phyloP scores from a whole-genome alignment of 2,888 invertebrate species.

The Volucella inflata region DNA sequence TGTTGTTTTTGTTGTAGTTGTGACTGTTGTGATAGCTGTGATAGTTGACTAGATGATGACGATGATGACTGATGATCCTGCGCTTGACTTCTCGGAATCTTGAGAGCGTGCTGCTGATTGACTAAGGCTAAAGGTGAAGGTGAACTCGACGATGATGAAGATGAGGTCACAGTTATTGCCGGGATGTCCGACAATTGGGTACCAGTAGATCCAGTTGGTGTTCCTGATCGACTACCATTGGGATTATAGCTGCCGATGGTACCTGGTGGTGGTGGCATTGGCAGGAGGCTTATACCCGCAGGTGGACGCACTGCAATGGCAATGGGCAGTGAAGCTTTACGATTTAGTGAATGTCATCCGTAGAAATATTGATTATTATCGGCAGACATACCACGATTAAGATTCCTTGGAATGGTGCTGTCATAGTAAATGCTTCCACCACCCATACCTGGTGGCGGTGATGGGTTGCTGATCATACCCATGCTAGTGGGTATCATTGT shows the following conservation, averaged over 20 bases:
- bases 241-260: constrained; percentile 78
- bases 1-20: constrained; percentile 55
- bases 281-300: constrained; percentile 80
- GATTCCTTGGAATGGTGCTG: constrained; percentile 81
- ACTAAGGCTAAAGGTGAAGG: constrained; percentile 76
- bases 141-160: constrained; percentile 77
- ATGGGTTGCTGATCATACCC: constrained; percentile 79
- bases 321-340: constrained; percentile 80
- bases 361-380: constrained; percentile 81
- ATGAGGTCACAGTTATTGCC: constrained; percentile 80
- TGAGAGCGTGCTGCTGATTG: constrained; percentile 77
- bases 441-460: constrained; percentile 69
- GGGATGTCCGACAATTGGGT: constrained; percentile 79
- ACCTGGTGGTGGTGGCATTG: constrained; percentile 78
- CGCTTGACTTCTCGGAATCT: constrained; percentile 76
- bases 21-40: constrained; percentile 33
- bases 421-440: constrained; percentile 81
- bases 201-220: constrained; percentile 77
- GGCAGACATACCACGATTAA: constrained; percentile 80
- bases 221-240: constrained; percentile 77
- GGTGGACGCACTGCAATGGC: constrained; percentile 79
- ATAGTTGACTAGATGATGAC: constrained; percentile 54
- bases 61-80: constrained; percentile 50
- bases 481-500: constrained; percentile 82
- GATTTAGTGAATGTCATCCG: constrained; percentile 83